Evolutionary conservation across 2,797 vertebrate species (phyloP).

Genomic region (Rhodeus uyekii): DNA sequence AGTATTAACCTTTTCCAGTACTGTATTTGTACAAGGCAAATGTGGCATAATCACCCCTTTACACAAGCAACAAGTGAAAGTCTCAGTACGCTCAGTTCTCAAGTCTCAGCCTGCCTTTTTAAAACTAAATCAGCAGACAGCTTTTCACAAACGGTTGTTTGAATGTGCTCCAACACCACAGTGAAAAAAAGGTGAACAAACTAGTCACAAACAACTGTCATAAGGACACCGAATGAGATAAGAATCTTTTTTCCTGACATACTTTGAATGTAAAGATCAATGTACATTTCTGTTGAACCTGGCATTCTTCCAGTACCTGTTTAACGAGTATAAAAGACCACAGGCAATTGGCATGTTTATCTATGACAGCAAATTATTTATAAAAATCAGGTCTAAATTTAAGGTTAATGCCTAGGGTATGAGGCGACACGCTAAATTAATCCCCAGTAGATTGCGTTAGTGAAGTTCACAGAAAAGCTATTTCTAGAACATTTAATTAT

Average conservation of each 20-base stretch:
- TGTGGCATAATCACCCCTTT: neutral
- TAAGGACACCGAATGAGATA: neutral
- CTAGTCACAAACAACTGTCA: constrained; percentile 9
- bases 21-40: neutral
- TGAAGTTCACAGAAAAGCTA: neutral
- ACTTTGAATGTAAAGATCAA: neutral
- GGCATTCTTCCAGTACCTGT: neutral
- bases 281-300: neutral
- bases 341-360: neutral
- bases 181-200: neutral
- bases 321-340: neutral
- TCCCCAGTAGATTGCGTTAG: neutral
- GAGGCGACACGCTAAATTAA: neutral
- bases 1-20: too few species aligned
- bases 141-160: constrained; percentile 51
- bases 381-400: neutral
- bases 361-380: neutral
- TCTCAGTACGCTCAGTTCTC: constrained; percentile 11
- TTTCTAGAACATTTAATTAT: constrained; percentile 20
- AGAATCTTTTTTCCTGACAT: neutral
- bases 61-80: constrained; percentile 13
- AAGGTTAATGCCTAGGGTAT: neutral
- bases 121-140: constrained; percentile 51
- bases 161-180: constrained; percentile 45
- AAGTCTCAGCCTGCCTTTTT: constrained; percentile 41